phyloP scores from a whole-genome alignment of 2,113 vertebrate genomes.

The Oophaga pumilio region DNA sequence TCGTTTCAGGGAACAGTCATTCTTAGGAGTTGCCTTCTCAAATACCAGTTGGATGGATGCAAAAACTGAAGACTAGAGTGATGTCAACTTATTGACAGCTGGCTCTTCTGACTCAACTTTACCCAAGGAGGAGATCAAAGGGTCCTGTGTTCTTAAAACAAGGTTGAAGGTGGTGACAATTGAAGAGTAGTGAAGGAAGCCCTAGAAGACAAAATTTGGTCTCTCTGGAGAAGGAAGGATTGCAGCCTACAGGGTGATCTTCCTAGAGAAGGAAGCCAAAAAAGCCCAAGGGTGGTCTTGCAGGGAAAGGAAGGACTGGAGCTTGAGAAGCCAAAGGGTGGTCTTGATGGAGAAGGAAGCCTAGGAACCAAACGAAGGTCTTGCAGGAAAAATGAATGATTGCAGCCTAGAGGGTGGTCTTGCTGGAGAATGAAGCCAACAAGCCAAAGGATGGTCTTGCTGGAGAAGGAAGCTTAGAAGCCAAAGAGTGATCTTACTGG shows the following conservation, averaged over 20 bases:
- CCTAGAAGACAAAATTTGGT: not conserved
- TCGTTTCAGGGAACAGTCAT: not conserved
- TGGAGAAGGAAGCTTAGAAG: not conserved
- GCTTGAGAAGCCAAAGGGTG: not conserved
- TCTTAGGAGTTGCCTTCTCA: not conserved
- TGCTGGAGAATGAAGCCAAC: not conserved
- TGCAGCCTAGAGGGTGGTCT: not conserved
- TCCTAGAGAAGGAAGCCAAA: no score
- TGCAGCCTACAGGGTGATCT: no score
- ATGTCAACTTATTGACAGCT: not conserved
- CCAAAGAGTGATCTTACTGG: no score
- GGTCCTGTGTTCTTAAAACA: not conserved
- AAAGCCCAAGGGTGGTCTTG: not conserved
- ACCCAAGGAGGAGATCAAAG: constrained; percentile 12
- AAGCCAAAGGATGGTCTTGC: not conserved
- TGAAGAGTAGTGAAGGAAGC: not conserved
- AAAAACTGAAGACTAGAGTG: not conserved
- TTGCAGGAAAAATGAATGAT: not conserved
- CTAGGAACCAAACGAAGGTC: not conserved
- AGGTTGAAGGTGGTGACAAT: no score
- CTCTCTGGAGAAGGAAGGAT: not conserved
- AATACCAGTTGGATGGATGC: not conserved
- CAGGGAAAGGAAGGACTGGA: not conserved
- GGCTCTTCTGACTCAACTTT: not conserved
- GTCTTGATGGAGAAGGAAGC: no score